Base-by-base conservation (phyloP, 2,113 vertebrate species). In the Mesoclemmys tuberculata region DNA sequence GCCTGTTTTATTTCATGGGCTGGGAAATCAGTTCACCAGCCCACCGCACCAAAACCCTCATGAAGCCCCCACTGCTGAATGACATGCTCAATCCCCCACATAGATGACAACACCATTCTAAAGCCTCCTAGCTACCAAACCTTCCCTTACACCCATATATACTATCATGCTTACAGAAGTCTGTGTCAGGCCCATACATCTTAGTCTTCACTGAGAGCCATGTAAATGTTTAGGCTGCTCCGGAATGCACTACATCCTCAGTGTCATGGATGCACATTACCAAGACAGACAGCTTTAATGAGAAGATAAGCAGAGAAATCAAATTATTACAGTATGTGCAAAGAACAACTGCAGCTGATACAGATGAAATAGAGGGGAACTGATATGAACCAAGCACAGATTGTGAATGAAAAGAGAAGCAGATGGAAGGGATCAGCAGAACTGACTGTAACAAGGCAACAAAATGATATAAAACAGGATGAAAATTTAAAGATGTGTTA, bases 391-490 rank as follows among this genome's bases (percentile, higher is more conserved):
- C 31, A 82, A 89, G 46, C 29, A 38, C 56, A n/a, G 80, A 82
- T 0, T 54, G 52, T 68, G 84, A 54, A 8, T 26, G 48, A 51
- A 64, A 21, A 71, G n/a, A 35, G 79, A 35, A 41, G n/a, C 84
- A 27, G 61, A 44, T 1, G 81, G 78, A 49, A 8, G 31, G 41
- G 79, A 54, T 71, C 38, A 48, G 54, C 77, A 77, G 31, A 77
- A 14, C 79, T 74, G 54, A 27, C 27, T 5, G 2, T 38, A 8
- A 41, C 68, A 21, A 87, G 8, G 46, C 12, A 68, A 83, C 84
- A 61, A 38, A 38, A 93, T 22, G 81, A 58, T 71, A 71, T 54
- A 92, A 91, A 91, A 85, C 81, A 84, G 44, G 88, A 84, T 93
- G 81, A 90, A 84, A 88, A 82, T 52, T 46, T 61, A 48, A 92